A percentile compares a stretch with the other conserved stretches of the same genome.
These are phyloP conservation scores for Leptinotarsa lineolata DNA, from an alignment of 1,140 invertebrate species.

Conservation along the genomic window DNA sequence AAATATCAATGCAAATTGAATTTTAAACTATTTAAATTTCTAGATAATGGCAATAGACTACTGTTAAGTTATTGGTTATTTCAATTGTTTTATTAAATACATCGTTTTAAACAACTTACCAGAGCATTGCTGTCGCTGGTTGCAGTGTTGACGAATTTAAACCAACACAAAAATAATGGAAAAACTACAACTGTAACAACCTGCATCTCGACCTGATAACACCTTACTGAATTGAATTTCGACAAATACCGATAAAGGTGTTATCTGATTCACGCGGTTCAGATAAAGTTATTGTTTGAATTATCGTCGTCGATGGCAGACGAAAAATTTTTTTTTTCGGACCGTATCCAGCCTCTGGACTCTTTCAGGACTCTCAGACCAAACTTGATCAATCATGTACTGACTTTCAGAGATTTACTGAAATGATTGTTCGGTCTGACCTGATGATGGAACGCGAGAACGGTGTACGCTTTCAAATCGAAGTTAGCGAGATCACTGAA, in stretches of 20 bases:
- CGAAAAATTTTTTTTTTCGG: neutral
- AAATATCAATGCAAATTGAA: too few relatives aligned
- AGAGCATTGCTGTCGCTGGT: slow-evolving; percentile 20
- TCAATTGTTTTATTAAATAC: too few relatives aligned
- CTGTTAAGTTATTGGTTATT: neutral
- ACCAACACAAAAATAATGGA: slow-evolving; percentile 16
- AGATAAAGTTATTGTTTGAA: neutral
- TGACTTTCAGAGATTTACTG: slow-evolving; percentile 1
- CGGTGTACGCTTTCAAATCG: neutral
- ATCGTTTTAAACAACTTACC: slow-evolving; percentile 12
- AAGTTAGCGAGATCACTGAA: slow-evolving; percentile 21
- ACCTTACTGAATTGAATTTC: neutral
- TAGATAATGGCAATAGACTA: neutral
- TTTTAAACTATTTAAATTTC: too few relatives aligned
- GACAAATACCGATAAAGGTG: neutral
- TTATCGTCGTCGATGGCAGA: neutral
- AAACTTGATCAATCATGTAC: slow-evolving; percentile 21
- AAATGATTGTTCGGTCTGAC: slow-evolving; percentile 4
- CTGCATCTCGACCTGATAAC: slow-evolving; percentile 16
- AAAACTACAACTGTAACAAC: slow-evolving; percentile 12
- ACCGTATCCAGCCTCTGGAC: slow-evolving; percentile 3
- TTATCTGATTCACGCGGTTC: neutral
- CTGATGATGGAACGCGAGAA: neutral
- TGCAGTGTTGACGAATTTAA: slow-evolving; percentile 1
- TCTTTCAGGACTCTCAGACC: slow-evolving; percentile 6